Base-by-base conservation (phyloP, 2,113 vertebrate species). In the Phyllopteryx taeniolatus region DNA sequence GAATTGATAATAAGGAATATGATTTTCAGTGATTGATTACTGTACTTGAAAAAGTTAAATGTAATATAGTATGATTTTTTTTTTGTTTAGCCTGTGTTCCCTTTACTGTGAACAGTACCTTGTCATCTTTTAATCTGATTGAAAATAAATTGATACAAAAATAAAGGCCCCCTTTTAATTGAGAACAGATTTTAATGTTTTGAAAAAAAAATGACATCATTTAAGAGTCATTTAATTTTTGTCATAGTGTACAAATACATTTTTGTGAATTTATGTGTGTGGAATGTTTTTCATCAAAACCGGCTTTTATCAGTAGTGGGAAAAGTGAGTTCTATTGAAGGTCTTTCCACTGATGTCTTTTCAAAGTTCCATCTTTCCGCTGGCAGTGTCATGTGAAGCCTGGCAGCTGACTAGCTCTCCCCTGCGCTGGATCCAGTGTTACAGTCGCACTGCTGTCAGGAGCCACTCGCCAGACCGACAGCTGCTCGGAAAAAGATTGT, bases 351-450 rank as follows among this genome's bases (percentile, higher is more conserved):
- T 81, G 76, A 77, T 86, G 79, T 75, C 74, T 84, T 87, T 79
- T 81, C 75, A 87, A 86, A 27, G 43, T 76, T 85, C 77, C 71
- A 75, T 86, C 83, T 88, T 85, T 89, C 83, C 86, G 85, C 63
- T 86, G 83, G 80, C 85, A 79, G 77, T 76, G 75, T 85, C 82
- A 78, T 67, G 62, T 57, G 84, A 81, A 85, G 78, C 75, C 84
- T 86, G 72, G 83, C 86, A 83, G 76, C 79, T 83, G 82, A 81
- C 74, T 80, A 70, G 63, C 72, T 80, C 79, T 77, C 83, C 81
- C 77, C 75, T 85, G 77, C 35, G 68, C 54, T 79, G 77, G 78
- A 86, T 84, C 79, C 77, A 90, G 78, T 54, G 51, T 77, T 85
- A 68, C 43, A 79, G 75, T 82, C 77, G 74, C 62, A 54, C 77